Percentiles rank a stretch among this genome's conserved stretches.
These are phyloP conservation scores for Onchidella celtica DNA, from an alignment of 2,888 invertebrate species.

Conservation along the genomic window DNA sequence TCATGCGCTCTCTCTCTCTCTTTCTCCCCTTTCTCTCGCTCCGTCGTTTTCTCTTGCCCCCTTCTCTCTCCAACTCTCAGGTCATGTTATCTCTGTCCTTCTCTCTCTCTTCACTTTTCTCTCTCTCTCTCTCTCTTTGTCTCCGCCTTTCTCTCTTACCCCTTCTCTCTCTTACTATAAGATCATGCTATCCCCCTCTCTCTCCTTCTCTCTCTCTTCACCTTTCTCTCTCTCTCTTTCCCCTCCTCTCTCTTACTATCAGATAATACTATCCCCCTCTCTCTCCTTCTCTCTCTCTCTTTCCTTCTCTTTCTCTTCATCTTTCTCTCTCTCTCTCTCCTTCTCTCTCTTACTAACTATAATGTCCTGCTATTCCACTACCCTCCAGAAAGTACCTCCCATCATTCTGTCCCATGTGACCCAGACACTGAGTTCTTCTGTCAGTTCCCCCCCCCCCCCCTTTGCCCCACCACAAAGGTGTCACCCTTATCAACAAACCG, in stretches of 20 bases:
- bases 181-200: conserved; percentile 12
- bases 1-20: too few species aligned
- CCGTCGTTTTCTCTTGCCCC: too few species aligned
- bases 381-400: too few species aligned
- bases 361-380: too few species aligned
- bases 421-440: too few species aligned
- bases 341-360: neutral
- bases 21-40: too few species aligned
- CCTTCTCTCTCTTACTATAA: neutral
- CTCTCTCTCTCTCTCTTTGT: neutral
- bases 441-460: too few species aligned
- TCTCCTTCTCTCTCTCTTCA: conserved; percentile 10
- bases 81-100: too few species aligned
- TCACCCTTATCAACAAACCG: too few species aligned
- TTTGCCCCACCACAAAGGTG: too few species aligned
- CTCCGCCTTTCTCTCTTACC: neutral
- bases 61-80: too few species aligned
- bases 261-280: conserved; percentile 1
- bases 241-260: conserved; percentile 7
- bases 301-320: neutral
- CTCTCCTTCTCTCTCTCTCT: conserved; percentile 25
- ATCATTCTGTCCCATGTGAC: too few species aligned
- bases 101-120: conserved; percentile 5
- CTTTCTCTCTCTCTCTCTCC: neutral
- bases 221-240: neutral